Evolutionary conservation across 2,797 vertebrate species (phyloP).

Genomic region (Tapirus indicus): DNA sequence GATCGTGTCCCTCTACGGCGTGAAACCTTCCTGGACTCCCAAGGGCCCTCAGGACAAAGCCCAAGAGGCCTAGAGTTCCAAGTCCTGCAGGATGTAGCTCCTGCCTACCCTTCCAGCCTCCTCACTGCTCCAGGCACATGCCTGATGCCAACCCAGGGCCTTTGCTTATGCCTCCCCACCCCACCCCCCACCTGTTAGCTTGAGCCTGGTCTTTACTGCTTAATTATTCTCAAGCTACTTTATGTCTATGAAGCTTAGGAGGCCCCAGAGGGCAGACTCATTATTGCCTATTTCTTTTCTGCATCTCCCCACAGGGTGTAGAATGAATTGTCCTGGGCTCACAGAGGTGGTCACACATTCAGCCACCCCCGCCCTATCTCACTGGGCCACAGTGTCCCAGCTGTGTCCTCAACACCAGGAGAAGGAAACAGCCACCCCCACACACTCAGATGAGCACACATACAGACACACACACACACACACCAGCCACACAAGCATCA

Average conservation of each 20-base stretch:
- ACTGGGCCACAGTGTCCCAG: conserved; percentile 21
- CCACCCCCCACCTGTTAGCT: conserved; percentile 56
- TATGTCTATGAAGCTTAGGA: conserved; percentile 56
- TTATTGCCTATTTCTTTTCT: conserved; percentile 69
- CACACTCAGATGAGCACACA: conserved; percentile 11
- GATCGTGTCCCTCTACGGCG: not conserved
- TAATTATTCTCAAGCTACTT: conserved; percentile 69
- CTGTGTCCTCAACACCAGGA: not conserved
- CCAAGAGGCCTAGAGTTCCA: conserved; percentile 5
- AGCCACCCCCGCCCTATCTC: not conserved
- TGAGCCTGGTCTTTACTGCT: conserved; percentile 32
- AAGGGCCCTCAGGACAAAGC: not conserved
- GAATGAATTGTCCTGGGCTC: conserved; percentile 66
- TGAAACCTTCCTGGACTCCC: not conserved
- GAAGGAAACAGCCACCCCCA: conserved; percentile 20
- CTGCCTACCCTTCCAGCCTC: not conserved
- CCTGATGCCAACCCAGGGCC: not conserved
- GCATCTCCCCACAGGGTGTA: conserved; percentile 47
- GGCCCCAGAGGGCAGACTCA: conserved; percentile 58
- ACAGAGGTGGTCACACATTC: conserved; percentile 30
- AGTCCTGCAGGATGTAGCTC: not conserved
- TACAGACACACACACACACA: not conserved
- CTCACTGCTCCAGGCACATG: not conserved
- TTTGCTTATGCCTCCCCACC: not conserved
- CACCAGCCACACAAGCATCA: not conserved